Base-by-base conservation (phyloP, 2,888 invertebrate genomes). In the Caenorhabditis afra region DNA sequence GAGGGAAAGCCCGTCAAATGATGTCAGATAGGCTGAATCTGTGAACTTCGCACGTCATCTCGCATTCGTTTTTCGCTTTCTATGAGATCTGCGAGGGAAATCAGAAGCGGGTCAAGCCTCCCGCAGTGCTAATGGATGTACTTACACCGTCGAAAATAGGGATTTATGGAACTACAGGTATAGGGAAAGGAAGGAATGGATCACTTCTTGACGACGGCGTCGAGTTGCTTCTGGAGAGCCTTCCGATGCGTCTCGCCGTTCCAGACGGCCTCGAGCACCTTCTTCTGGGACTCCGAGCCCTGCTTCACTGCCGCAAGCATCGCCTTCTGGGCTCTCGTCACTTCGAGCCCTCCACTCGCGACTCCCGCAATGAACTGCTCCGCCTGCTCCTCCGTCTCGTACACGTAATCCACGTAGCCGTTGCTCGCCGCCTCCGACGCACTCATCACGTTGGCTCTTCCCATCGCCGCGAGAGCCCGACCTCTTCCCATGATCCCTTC, bases 371-470 rank as follows among this genome's bases (percentile, higher is more conserved):
- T 79, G 61, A 74, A 81, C 71, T 81, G 67, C 68, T 84, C 78
- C 2, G 84, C 81, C 18, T 77, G 79, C 22, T 82, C 81, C 11
- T 81, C 79, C 8, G 52, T 66, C 14, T 75, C 70, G 50, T 71
- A 82, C 12, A 84, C 74, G 37, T 52, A 79, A 62, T 81, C 78
- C 22, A 84, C 62, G 44, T 64, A 84, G 45, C 84, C 79, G 35
- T 55, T n/a, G 11, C 52, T 23, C 22, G 71, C 67, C n/a, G 82
- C 82, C 22, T 82, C 82, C 4, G 67, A 41, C 12, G 80, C 76
- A 11, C 41, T 62, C 73, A 81, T 75, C 22, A 81, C 65, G 61
- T 75, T 73, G 10, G 80, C 80, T 37, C 75, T 37, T 44, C 58
- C 59, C 73, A 81, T 71, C 14, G 71, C 76, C 20, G 65, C 58